Base-by-base conservation (phyloP, 2,888 invertebrate genomes). In the Carabus problematicus region DNA sequence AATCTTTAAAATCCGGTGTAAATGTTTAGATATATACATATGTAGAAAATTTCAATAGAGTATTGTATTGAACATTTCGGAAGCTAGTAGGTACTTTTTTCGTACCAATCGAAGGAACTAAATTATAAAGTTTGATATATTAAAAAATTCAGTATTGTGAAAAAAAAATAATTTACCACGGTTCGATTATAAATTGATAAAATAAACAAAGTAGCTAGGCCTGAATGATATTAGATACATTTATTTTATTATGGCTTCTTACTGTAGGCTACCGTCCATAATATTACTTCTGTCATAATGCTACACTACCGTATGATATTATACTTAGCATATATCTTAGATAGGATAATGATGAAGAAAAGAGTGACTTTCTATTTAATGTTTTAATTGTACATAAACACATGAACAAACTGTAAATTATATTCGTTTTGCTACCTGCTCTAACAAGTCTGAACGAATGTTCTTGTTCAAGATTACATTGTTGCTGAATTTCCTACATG, bases 21-120 rank as follows among this genome's bases (percentile, higher is more conserved):
- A 42, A 42, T 56, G 45, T 67, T 40, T 67, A 67, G 60, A 18
- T 54, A 45, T 60, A 60, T 54, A 45, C 52, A 60, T 49, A 41
- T 67, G 60, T 67, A 67, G 40, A 60, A 59, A 52, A 45, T 64
- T 54, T 41, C 54, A 54, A 60, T 67, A 67, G 59, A 12, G 4
- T 59, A 67, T 60, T 67, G 67, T 67, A 67, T 41, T 67, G 67
- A 67, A 60, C 59, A 54, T 67, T 67, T 67, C 67, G 60, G 29
- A 67, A 42, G n/a, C 29, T 67, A 67, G 67, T 67, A 67, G 67
- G 60, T 67, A 67, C 67, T 60, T 67, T 67, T 63, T 67, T 29
- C 4, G 67, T 67, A 67, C 67, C 67, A 67, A 42, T 67, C 45
- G 52, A 45, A 49, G 52, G 59, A 56, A 45, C 39, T 56, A 47